Evolutionary conservation across 2,888 invertebrate species (phyloP), one percentile per base, ranked within the genome.

Genomic region (Mythimna ferrago): DNA sequence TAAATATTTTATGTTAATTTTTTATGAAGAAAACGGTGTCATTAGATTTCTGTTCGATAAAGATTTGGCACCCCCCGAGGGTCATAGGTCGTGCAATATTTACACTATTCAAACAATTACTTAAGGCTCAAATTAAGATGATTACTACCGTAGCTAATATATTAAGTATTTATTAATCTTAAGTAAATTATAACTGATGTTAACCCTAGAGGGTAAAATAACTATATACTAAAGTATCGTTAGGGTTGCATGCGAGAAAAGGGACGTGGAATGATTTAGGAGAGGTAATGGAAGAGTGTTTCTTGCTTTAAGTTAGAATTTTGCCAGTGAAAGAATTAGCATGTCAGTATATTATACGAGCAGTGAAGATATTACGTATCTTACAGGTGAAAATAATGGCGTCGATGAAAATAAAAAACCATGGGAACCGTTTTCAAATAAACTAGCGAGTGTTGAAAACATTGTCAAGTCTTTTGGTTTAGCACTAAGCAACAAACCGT

Each of bases 61-160:
- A 92, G 95, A 95, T 95, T 96, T 96, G 96, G 94, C 96, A 93
- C 96, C 93, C 26, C 94, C 95, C 48, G 92, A 90, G 93, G 93
- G 94, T 93, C 89, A 90, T 94, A 94, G 94, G 94, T 93, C 91
- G 89, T 91, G 89, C 90, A 87, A 83, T 88, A 81, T 89, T 71
- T 76, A 84, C 77, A 76, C 68, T 77, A 81, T 66, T 72, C 61
- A 44, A 64, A 68, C 38, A 62, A 65, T 57, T 83, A 80, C 16
- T 68, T 81, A 80, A 83, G 80, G 41, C 41, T 80, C 70, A 62
- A 65, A n/a, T 60, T 82, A 69, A 69, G 66, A 65, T 66, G 66
- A 65, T 68, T 26, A 71, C 72, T 48, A 74, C 53, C 35, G 11
- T 70, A 65, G 53, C 14, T 66, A 61, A 66, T 67, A 21, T 66